phyloP scores from a whole-genome alignment of 2,888 invertebrate species.

The Rhogogaster chlorosoma region DNA sequence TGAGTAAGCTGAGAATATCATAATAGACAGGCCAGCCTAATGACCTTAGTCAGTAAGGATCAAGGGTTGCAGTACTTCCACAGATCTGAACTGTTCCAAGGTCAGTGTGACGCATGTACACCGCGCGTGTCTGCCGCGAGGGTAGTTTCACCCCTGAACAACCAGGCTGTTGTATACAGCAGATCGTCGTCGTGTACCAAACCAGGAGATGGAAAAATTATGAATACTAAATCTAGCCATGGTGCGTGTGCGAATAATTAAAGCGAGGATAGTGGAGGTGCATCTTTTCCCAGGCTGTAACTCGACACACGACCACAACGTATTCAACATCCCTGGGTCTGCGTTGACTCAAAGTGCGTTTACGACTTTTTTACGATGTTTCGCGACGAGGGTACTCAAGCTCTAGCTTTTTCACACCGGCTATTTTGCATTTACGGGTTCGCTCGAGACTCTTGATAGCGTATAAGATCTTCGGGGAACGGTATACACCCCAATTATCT shows the following conservation, averaged over 20 bases:
- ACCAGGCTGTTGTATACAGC: background rate
- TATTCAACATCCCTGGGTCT: slow-evolving; percentile 25
- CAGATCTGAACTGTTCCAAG: background rate
- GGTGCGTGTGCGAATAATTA: slow-evolving; percentile 19
- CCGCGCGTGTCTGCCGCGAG: slow-evolving; percentile 31
- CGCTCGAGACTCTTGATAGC: background rate
- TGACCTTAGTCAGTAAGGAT: slow-evolving; percentile 14
- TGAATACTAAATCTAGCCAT: background rate
- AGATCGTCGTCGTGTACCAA: background rate
- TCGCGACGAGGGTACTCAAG: background rate
- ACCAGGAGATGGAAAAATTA: background rate
- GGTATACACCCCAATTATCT: background rate
- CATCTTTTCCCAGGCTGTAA: slow-evolving; percentile 21
- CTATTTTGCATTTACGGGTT: slow-evolving; percentile 15
- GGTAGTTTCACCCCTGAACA: background rate
- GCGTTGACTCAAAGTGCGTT: slow-evolving; percentile 30
- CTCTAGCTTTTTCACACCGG: slow-evolving; percentile 4
- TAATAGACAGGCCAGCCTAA: slow-evolving; percentile 26
- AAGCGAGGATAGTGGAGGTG: slow-evolving; percentile 19
- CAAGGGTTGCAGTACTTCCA: background rate
- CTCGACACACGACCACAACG: background rate
- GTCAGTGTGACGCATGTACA: background rate
- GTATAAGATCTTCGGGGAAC: slow-evolving; percentile 8
- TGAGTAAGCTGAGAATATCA: background rate
- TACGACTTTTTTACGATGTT: slow-evolving; percentile 44